Conservation (phyloP, 1,140 invertebrate genomes). For the Sitobion miscanthi region DNA sequence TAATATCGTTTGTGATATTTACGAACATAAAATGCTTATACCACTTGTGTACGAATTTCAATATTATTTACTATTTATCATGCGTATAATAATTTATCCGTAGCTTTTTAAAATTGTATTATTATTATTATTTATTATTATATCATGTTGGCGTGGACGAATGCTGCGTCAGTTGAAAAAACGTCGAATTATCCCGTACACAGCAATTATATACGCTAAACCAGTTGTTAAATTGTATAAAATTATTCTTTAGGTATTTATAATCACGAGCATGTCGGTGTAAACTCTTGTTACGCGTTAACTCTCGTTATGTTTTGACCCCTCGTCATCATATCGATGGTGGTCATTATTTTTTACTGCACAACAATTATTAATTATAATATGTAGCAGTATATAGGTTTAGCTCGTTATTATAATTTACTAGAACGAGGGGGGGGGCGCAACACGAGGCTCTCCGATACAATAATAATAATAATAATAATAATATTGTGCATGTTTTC, state of each 20-base stretch:
- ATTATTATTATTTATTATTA: background rate
- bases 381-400: background rate
- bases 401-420: background rate
- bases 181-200: background rate
- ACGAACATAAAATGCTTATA: background rate
- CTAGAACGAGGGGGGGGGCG: no score
- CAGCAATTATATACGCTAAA: background rate
- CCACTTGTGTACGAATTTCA: background rate
- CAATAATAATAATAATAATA: background rate
- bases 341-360: conserved; percentile 6
- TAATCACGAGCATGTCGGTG: background rate
- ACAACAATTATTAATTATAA: background rate
- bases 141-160: background rate
- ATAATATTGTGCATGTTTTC: background rate
- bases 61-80: background rate
- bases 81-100: background rate
- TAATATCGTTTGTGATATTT: background rate
- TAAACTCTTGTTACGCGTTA: background rate
- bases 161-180: background rate
- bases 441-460: background rate
- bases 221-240: conserved; percentile 35
- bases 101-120: background rate
- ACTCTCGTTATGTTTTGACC: conserved; percentile 1
- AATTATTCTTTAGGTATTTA: conserved; percentile 22
- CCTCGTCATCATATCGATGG: background rate